phyloP scores from a whole-genome alignment of 1,140 invertebrate species.

The Kradibia gibbosae region DNA sequence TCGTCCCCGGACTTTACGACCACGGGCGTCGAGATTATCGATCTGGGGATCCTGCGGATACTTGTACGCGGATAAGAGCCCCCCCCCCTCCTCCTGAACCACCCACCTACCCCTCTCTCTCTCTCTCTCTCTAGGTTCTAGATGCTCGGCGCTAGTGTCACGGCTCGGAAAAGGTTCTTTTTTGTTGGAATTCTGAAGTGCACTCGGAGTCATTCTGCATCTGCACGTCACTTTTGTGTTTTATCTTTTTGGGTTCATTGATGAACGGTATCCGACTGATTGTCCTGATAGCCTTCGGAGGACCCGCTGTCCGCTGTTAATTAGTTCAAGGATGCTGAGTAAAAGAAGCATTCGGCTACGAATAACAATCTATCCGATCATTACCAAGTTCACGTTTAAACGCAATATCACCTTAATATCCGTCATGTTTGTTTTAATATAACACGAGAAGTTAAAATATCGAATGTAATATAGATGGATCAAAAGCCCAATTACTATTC shows the following conservation, averaged over 20 bases:
- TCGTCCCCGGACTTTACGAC: conserved; percentile 25
- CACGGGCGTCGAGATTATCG: neutral
- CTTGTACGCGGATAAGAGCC: conserved; percentile 40
- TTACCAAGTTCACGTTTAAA: too few species aligned
- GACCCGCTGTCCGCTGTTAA: neutral
- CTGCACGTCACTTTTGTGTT: neutral
- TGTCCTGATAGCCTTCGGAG: neutral
- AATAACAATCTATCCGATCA: neutral
- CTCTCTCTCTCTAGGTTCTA: too few species aligned
- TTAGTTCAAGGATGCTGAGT: neutral
- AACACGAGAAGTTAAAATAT: too few species aligned
- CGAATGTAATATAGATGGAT: too few species aligned
- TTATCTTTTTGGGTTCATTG: neutral
- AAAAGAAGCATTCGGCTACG: neutral
- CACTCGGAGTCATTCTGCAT: neutral
- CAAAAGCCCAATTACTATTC: too few species aligned
- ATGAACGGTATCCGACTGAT: neutral
- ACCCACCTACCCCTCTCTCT: conserved; percentile 33
- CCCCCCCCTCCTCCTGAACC: conserved; percentile 5
- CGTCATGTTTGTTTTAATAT: too few species aligned
- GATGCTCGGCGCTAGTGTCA: too few species aligned
- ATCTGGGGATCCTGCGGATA: conserved; percentile 6
- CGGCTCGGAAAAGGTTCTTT: too few species aligned
- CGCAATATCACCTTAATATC: neutral
- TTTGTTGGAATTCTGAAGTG: too few species aligned